Percentiles rank a stretch among this genome's conserved stretches.
phyloP scores from a whole-genome alignment of 1,140 invertebrate species.

The Melipona quadrifasciata region DNA sequence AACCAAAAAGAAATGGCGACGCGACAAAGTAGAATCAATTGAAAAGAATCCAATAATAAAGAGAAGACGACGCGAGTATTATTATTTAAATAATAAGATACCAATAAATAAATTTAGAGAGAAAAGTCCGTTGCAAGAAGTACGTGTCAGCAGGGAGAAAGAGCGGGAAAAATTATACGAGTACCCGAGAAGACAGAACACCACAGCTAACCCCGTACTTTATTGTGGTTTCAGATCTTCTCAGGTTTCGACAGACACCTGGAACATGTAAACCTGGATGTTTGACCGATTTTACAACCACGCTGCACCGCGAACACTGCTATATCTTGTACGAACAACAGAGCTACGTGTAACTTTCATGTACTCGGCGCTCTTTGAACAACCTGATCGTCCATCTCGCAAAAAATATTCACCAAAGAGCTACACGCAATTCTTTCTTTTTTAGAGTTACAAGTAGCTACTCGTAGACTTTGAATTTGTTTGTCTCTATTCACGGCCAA shows the following conservation, averaged over 20 bases:
- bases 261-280: not conserved
- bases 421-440: not conserved
- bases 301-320: not conserved
- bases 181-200: not conserved
- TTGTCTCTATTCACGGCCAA: too few relatives aligned
- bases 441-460: too few relatives aligned
- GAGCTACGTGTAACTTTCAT: not conserved
- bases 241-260: conserved; percentile 2
- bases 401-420: not conserved
- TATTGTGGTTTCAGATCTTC: not conserved
- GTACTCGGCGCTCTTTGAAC: not conserved
- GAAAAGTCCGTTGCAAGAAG: not conserved
- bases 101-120: not conserved
- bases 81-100: not conserved
- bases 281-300: not conserved
- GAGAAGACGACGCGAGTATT: not conserved
- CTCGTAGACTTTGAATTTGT: too few relatives aligned
- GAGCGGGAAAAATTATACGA: not conserved
- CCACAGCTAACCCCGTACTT: not conserved
- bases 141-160: not conserved
- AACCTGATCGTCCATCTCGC: not conserved
- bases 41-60: not conserved
- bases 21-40: not conserved
- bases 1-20: too few relatives aligned
- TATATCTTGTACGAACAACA: not conserved